Evolutionary conservation across 2,888 invertebrate genomes (phyloP).

Genomic region (Pterostichus madidus): DNA sequence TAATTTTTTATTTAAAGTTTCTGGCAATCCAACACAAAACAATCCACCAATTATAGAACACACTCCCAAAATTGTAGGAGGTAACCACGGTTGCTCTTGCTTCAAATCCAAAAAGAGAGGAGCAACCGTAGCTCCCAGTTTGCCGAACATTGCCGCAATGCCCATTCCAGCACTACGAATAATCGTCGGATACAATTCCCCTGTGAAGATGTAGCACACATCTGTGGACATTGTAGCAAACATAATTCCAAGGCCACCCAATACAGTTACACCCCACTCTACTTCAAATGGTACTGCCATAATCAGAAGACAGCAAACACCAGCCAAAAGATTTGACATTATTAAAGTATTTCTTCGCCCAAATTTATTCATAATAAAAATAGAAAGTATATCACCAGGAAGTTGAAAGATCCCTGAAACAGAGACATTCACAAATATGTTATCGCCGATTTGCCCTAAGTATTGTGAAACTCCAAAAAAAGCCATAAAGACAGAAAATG

Average conservation of each 20-base stretch:
- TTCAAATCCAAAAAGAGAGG: slow-evolving; percentile 85
- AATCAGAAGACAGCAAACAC: slow-evolving; percentile 83
- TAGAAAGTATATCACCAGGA: slow-evolving; percentile 80
- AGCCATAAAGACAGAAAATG: slow-evolving; percentile 91
- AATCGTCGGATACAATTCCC: slow-evolving; percentile 93
- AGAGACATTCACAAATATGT: slow-evolving; percentile 91
- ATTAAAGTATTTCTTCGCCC: slow-evolving; percentile 86
- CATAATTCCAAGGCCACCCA: slow-evolving; percentile 85
- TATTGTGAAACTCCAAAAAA: slow-evolving; percentile 94
- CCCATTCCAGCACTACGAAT: slow-evolving; percentile 93
- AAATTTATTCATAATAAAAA: slow-evolving; percentile 79
- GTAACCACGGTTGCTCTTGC: slow-evolving; percentile 79
- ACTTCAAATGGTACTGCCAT: slow-evolving; percentile 76
- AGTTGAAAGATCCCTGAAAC: slow-evolving; percentile 86
- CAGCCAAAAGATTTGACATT: slow-evolving; percentile 82
- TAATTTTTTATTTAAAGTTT: slow-evolving; percentile 86
- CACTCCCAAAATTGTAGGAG: slow-evolving; percentile 86
- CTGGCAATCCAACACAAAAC: slow-evolving; percentile 85
- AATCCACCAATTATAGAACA: slow-evolving; percentile 83
- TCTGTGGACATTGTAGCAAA: slow-evolving; percentile 91
- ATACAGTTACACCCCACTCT: slow-evolving; percentile 29
- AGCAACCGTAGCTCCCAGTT: slow-evolving; percentile 91
- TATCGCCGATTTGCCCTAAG: slow-evolving; percentile 87
- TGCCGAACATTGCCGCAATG: slow-evolving; percentile 89
- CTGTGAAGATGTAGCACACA: slow-evolving; percentile 91